Percentiles rank a stretch among this genome's conserved stretches.
phyloP scores from a whole-genome alignment of 64 coral and sea anemone species.

The Montipora cactus region DNA sequence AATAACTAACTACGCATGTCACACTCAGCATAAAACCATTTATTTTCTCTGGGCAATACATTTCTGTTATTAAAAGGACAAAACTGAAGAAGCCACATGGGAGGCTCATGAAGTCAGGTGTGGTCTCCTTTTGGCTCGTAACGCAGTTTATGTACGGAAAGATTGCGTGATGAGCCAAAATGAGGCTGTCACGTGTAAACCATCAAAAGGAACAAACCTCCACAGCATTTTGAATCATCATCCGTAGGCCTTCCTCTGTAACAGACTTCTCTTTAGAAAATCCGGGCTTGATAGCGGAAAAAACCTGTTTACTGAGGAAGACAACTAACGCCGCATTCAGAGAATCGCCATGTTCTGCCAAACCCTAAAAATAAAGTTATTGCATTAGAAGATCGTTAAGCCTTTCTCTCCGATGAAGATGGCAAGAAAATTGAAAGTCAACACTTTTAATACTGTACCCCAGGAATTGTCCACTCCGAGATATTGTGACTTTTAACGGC shows the following conservation, averaged over 20 bases:
- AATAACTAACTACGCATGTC: no score
- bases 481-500: not conserved
- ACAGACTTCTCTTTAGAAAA: not conserved
- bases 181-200: not conserved
- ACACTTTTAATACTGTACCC: not conserved
- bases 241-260: not conserved
- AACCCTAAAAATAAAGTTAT: not conserved
- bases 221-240: not conserved
- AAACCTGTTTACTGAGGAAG: not conserved
- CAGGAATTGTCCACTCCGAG: constrained; percentile 27
- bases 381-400: not conserved
- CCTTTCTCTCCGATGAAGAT: not conserved
- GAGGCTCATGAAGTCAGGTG: no score
- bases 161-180: not conserved
- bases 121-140: no score
- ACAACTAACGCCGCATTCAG: not conserved
- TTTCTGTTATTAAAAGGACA: no score
- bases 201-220: constrained; percentile 2
- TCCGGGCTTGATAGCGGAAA: not conserved
- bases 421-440: not conserved
- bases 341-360: constrained; percentile 1
- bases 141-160: no score
- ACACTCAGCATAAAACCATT: no score
- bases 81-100: no score
- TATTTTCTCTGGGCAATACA: no score